Percentiles rank a stretch among this genome's conserved stretches.
Conservation (phyloP, 1,140 invertebrate genomes). For the Apolygus lucorum region DNA sequence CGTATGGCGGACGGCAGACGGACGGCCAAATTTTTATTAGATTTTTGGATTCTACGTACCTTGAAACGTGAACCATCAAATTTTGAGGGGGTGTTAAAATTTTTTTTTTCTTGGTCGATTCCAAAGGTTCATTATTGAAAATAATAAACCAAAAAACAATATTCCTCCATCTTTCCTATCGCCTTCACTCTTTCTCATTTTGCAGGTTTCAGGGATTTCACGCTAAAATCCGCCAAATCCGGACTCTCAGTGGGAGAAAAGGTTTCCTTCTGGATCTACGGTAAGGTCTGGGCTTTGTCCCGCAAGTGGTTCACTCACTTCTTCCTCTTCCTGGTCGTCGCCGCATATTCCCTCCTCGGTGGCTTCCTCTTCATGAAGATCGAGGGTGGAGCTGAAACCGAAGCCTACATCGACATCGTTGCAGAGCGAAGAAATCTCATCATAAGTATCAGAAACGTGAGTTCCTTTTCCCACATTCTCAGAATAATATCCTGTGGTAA, state of each 20-base stretch:
- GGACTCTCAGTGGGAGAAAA: conserved; percentile 74
- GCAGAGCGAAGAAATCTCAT: conserved; percentile 16
- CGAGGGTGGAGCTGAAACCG: conserved; percentile 54
- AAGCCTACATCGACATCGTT: conserved; percentile 34
- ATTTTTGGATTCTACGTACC: no score
- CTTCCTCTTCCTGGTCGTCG: conserved; percentile 65
- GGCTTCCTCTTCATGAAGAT: conserved; percentile 64
- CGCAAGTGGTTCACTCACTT: conserved; percentile 81
- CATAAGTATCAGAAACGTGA: conserved; percentile 16
- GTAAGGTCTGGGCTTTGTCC: conserved; percentile 62
- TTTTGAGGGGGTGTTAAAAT: no score
- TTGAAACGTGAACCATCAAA: no score
- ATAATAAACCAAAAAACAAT: no score
- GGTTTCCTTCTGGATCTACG: conserved; percentile 65
- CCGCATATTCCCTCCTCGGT: conserved; percentile 66
- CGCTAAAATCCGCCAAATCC: conserved; percentile 57
- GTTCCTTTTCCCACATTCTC: no score
- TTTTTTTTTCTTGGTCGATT: no score
- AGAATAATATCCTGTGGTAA: no score
- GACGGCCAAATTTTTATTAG: no score
- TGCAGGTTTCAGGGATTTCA: conserved; percentile 56
- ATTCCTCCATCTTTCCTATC: no score
- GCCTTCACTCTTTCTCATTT: no score
- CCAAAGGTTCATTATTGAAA: no score
- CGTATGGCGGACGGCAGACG: no score